phyloP scores from a whole-genome alignment of 53 echinoderm and acorn worm genomes.

The Paracentrotus lividus region DNA sequence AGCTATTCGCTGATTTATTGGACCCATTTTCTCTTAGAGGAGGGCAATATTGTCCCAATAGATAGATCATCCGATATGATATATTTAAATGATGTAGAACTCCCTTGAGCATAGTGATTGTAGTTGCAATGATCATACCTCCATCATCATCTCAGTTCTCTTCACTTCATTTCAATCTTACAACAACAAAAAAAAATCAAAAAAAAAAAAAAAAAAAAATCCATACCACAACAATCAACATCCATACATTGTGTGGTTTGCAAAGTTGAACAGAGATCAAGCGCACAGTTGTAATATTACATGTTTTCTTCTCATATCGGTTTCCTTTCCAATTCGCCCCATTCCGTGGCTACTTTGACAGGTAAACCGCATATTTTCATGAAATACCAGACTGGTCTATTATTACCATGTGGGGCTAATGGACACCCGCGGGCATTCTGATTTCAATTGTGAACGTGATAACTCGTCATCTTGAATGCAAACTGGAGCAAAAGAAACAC shows the following conservation, averaged over 20 bases:
- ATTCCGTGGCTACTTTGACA: constrained; percentile 6
- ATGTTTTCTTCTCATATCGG: background rate
- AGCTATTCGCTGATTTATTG: background rate
- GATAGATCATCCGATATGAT: background rate
- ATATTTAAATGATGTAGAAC: background rate
- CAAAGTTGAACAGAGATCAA: background rate
- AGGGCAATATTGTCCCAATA: background rate
- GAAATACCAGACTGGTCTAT: constrained; percentile 54
- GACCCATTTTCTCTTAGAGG: background rate
- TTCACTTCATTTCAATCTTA: background rate
- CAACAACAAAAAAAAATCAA: no score
- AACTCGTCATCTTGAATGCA: constrained; percentile 44
- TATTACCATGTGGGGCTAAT: constrained; percentile 59
- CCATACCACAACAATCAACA: constrained; percentile 32
- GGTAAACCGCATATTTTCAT: constrained; percentile 61
- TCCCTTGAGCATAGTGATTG: background rate
- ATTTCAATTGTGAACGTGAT: constrained; percentile 55
- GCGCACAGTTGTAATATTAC: constrained; percentile 7
- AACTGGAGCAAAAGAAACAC: background rate
- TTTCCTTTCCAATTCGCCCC: background rate
- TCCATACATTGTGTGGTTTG: background rate
- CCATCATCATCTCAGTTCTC: background rate
- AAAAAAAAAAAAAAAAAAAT: no score
- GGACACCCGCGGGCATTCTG: constrained; percentile 61
- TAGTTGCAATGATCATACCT: background rate